phyloP scores from a whole-genome alignment of 2,113 vertebrate genomes.

The Pelvicachromis taeniatus region DNA sequence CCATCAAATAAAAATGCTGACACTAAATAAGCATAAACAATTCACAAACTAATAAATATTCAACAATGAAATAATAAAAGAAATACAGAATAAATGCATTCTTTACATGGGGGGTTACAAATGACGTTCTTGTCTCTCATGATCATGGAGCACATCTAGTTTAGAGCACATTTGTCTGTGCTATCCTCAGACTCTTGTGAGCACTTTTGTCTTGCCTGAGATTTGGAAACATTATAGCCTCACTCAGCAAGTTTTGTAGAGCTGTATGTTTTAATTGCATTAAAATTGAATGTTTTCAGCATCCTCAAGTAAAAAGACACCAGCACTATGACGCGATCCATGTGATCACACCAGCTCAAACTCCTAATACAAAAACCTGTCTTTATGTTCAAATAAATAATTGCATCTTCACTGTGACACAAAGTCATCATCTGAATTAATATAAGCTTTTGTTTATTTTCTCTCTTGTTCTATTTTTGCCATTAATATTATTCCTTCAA shows the following conservation, averaged over 20 bases:
- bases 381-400: neutral
- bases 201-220: neutral
- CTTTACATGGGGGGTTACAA: neutral
- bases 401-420: neutral
- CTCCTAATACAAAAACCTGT: neutral
- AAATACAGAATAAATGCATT: neutral
- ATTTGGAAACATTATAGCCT: neutral
- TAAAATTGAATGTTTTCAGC: neutral
- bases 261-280: neutral
- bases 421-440: neutral
- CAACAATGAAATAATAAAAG: neutral
- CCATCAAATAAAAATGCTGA: neutral
- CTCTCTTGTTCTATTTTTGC: neutral
- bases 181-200: neutral
- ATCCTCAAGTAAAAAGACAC: neutral
- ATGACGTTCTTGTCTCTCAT: neutral
- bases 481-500: neutral
- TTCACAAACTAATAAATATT: neutral
- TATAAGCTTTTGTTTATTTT: neutral
- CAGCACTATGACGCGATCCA: neutral
- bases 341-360: neutral
- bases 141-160: neutral
- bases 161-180: neutral
- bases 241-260: neutral
- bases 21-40: neutral